Evolutionary conservation across 2,888 invertebrate species (phyloP).

Genomic region (Meteorus colon): DNA sequence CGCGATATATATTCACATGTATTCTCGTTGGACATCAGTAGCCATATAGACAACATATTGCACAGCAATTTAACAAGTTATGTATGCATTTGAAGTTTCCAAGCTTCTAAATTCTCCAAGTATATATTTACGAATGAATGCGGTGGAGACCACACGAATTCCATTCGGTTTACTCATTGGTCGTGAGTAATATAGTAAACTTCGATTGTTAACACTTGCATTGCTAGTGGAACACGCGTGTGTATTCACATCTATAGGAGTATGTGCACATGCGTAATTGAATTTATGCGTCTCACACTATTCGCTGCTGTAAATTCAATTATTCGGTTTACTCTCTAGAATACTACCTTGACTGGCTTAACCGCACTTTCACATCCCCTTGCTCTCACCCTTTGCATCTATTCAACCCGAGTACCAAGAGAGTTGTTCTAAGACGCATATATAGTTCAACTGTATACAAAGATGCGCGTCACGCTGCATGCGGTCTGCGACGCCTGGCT

Average conservation of each 20-base stretch:
- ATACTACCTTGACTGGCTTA: constrained; percentile 60
- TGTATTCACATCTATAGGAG: constrained; percentile 42
- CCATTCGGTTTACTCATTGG: constrained; percentile 21
- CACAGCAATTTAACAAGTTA: neutral
- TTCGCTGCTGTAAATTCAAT: constrained; percentile 61
- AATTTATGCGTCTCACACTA: constrained; percentile 60
- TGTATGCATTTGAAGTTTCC: constrained; percentile 15
- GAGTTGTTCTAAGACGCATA: constrained; percentile 45
- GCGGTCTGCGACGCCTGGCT: constrained; percentile 37
- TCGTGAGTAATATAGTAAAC: constrained; percentile 38
- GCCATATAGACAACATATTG: neutral
- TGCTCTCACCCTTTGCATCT: constrained; percentile 18
- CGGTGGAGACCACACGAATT: constrained; percentile 16
- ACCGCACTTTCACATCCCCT: constrained; percentile 48
- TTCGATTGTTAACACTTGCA: constrained; percentile 49
- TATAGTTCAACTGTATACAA: constrained; percentile 23
- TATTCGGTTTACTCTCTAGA: constrained; percentile 60
- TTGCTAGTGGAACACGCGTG: constrained; percentile 2
- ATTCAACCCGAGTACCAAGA: constrained; percentile 42
- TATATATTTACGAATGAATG: neutral
- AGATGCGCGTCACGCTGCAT: constrained; percentile 43
- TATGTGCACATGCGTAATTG: constrained; percentile 54
- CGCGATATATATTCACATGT: neutral
- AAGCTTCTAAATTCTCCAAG: neutral
- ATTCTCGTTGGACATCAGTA: neutral